Percentiles rank a stretch among this genome's conserved stretches.
Conservation (phyloP, 2,888 invertebrate species). For the Drosophila leonis region DNA sequence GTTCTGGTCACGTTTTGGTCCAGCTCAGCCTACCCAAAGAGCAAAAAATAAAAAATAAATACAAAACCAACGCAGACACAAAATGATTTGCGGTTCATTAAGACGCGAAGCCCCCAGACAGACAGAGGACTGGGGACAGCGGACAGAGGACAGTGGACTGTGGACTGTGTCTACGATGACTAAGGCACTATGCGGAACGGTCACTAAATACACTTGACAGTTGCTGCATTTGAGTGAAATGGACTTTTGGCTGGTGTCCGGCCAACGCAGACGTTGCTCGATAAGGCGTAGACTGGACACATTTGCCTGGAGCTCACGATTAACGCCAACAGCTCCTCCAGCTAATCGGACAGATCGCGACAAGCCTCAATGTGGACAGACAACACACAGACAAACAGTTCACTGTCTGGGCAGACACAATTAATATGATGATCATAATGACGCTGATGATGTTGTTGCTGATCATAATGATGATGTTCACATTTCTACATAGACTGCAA, state of each 20-base stretch:
- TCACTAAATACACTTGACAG: conserved; percentile 63
- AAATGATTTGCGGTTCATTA: conserved; percentile 83
- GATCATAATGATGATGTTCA: conserved; percentile 43
- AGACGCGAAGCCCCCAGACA: conserved; percentile 61
- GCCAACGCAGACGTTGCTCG: conserved; percentile 59
- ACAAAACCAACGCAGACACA: conserved; percentile 66
- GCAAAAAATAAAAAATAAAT: conserved; percentile 6
- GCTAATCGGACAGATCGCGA: conserved; percentile 62
- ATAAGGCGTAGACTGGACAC: conserved; percentile 46
- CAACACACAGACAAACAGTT: background rate
- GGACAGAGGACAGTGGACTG: conserved; percentile 18
- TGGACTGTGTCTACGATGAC: conserved; percentile 55
- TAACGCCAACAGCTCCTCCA: conserved; percentile 48
- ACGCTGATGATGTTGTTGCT: background rate
- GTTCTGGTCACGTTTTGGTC: conserved; percentile 55
- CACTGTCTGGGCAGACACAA: conserved; percentile 29
- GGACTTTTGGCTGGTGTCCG: conserved; percentile 46
- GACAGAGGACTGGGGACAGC: conserved; percentile 15
- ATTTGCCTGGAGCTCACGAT: conserved; percentile 44
- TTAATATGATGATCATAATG: conserved; percentile 30
- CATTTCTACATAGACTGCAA: conserved; percentile 8
- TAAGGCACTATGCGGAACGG: conserved; percentile 51
- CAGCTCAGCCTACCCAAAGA: conserved; percentile 39
- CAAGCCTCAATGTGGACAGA: conserved; percentile 23
- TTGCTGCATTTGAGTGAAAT: conserved; percentile 46